These are phyloP conservation scores for Trissolcus japonicus DNA, from an alignment of 2,888 invertebrate genomes.

Conservation along the genomic window DNA sequence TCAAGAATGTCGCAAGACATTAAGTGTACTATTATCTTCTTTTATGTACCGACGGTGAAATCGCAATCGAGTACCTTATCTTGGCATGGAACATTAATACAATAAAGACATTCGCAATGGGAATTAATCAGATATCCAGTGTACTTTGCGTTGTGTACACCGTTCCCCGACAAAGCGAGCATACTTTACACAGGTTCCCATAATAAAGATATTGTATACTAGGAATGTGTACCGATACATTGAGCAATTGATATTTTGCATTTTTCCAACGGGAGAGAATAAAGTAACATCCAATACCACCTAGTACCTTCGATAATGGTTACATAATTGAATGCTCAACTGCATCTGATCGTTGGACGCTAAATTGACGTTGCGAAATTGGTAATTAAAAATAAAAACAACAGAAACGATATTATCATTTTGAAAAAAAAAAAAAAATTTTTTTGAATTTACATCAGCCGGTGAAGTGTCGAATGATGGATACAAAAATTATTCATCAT, in stretches of 20 bases:
- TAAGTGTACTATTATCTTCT: conserved; percentile 44
- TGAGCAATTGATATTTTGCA: conserved; percentile 36
- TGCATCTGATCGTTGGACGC: background rate
- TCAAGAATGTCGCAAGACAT: conserved; percentile 49
- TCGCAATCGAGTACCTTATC: conserved; percentile 57
- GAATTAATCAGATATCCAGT: conserved; percentile 67
- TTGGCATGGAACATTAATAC: conserved; percentile 68
- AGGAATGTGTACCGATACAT: conserved; percentile 24
- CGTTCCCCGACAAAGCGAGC: conserved; percentile 46
- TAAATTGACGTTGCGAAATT: background rate
- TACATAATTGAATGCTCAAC: conserved; percentile 9
- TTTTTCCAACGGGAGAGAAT: conserved; percentile 1
- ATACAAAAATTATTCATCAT: background rate
- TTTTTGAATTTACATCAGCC: background rate
- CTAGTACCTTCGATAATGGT: conserved; percentile 11
- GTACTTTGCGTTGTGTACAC: conserved; percentile 53
- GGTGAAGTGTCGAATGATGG: background rate
- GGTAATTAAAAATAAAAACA: no score
- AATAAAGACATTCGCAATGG: conserved; percentile 74
- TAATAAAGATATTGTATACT: conserved; percentile 41
- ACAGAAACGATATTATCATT: no score
- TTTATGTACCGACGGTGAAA: conserved; percentile 51
- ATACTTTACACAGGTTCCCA: conserved; percentile 40
- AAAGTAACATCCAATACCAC: background rate
- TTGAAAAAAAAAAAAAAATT: no score